A percentile compares a stretch with the other conserved stretches of the same genome.
phyloP scores from a whole-genome alignment of 2,888 invertebrate species.

The Idaea biselata region DNA sequence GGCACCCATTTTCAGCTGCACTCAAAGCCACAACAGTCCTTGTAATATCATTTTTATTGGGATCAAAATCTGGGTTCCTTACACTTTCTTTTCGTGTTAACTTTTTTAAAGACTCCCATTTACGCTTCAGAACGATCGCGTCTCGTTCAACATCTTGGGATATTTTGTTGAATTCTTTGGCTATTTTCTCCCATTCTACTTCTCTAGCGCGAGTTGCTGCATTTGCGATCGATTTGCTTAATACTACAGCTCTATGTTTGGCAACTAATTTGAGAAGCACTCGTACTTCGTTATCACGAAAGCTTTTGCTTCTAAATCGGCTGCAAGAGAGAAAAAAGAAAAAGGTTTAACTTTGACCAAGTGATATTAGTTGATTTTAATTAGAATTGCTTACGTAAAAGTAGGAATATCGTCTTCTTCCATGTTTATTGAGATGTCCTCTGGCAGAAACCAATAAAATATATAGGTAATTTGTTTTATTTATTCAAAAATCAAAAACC shows the following conservation, averaged over 20 bases:
- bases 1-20: slow-evolving; percentile 16
- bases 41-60: slow-evolving; percentile 39
- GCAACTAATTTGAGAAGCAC: slow-evolving; percentile 51
- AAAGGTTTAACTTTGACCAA: background rate
- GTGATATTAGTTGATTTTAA: too few relatives aligned
- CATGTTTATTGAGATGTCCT: too few relatives aligned
- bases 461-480: too few relatives aligned
- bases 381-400: too few relatives aligned
- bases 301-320: slow-evolving; percentile 46
- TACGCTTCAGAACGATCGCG: slow-evolving; percentile 53
- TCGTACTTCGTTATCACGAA: slow-evolving; percentile 53
- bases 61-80: slow-evolving; percentile 40
- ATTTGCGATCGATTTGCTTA: slow-evolving; percentile 56
- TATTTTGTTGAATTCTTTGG: slow-evolving; percentile 52
- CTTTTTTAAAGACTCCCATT: slow-evolving; percentile 69
- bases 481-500: too few relatives aligned
- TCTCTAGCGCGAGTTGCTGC: slow-evolving; percentile 56
- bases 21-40: slow-evolving; percentile 34
- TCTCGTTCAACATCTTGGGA: slow-evolving; percentile 47
- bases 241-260: slow-evolving; percentile 53
- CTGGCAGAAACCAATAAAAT: too few relatives aligned
- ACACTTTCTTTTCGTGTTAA: slow-evolving; percentile 47
- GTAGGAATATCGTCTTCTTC: too few relatives aligned
- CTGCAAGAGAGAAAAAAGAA: background rate
- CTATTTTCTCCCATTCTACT: slow-evolving; percentile 56